Conservation (phyloP, 2,888 invertebrate species). For the Gymnoscelis rufifasciata region DNA sequence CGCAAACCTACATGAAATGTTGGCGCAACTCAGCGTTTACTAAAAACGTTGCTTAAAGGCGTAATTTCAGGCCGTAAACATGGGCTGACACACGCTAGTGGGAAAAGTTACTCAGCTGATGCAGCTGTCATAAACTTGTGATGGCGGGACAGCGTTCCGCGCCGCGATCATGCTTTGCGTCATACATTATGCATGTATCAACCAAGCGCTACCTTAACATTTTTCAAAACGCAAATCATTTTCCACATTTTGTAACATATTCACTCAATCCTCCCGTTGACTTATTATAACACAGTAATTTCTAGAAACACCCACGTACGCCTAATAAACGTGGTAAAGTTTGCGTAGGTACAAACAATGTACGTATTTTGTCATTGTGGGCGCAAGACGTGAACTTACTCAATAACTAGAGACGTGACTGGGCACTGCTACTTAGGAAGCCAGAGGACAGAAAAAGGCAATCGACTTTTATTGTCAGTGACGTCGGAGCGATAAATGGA, state of each 20-base stretch:
- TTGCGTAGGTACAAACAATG: conserved; percentile 32
- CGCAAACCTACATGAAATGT: not conserved
- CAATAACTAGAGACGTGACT: conserved; percentile 30
- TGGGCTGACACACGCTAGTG: conserved; percentile 16
- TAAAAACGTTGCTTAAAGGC: conserved; percentile 4
- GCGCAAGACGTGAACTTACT: conserved; percentile 28
- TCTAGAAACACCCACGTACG: conserved; percentile 25
- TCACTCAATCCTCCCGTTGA: conserved; percentile 14
- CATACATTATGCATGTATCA: conserved; percentile 27
- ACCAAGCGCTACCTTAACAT: conserved; percentile 16
- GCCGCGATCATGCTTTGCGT: conserved; percentile 22
- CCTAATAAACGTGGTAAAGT: conserved; percentile 35
- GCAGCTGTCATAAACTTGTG: conserved; percentile 39
- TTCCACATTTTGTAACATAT: conserved; percentile 3
- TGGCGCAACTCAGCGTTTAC: not conserved
- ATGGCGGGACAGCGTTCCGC: conserved; percentile 10
- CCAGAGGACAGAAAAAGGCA: conserved; percentile 24
- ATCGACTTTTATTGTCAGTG: conserved; percentile 26
- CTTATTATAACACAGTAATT: conserved; percentile 21
- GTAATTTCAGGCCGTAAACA: conserved; percentile 17
- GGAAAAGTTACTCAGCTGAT: conserved; percentile 29
- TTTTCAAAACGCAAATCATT: conserved; percentile 6
- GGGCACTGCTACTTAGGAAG: conserved; percentile 20
- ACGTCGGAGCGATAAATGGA: conserved; percentile 21
- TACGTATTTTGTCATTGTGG: conserved; percentile 39